A percentile compares a stretch with the other conserved stretches of the same genome.
phyloP scores from a whole-genome alignment of 2,797 vertebrate species.

The Nannoperca australis region DNA sequence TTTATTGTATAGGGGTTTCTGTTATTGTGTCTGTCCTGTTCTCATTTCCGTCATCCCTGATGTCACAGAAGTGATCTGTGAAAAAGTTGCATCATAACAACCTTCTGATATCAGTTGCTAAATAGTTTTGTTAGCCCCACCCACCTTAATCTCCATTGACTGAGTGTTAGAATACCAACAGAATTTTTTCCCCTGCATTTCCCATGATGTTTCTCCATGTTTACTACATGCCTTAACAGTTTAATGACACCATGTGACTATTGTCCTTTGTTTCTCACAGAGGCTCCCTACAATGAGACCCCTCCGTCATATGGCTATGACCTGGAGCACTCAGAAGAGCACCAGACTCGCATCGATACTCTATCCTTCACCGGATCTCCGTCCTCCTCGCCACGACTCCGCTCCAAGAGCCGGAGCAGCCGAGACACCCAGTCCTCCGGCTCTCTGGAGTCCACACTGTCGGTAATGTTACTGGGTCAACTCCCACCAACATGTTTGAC shows the following conservation, averaged over 20 bases:
- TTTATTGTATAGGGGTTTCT: not conserved
- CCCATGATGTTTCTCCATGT: slow-evolving; percentile 23
- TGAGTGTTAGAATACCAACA: not conserved
- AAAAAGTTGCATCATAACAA: not conserved
- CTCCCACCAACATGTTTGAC: slow-evolving; percentile 4
- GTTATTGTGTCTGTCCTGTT: not conserved
- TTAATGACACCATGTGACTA: slow-evolving; percentile 58
- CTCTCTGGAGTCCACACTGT: slow-evolving; percentile 90
- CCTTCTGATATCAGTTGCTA: not conserved
- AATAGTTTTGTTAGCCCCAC: not conserved
- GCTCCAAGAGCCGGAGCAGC: slow-evolving; percentile 89
- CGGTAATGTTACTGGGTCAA: slow-evolving; percentile 82
- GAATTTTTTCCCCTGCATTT: not conserved
- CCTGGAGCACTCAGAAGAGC: slow-evolving; percentile 88
- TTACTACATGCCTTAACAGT: slow-evolving; percentile 29
- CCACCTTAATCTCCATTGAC: not conserved
- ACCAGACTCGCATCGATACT: slow-evolving; percentile 84
- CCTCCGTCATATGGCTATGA: slow-evolving; percentile 88
- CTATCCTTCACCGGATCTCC: slow-evolving; percentile 90
- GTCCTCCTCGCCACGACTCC: slow-evolving; percentile 89
- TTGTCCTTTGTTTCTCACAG: slow-evolving; percentile 79
- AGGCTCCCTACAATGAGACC: slow-evolving; percentile 86
- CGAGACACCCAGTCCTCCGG: slow-evolving; percentile 87
- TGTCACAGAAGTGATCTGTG: not conserved
- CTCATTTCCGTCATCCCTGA: not conserved